A percentile compares a stretch with the other conserved stretches of the same genome.
Conservation (phyloP, 2,888 invertebrate species). For the Polylopha cassiicola region DNA sequence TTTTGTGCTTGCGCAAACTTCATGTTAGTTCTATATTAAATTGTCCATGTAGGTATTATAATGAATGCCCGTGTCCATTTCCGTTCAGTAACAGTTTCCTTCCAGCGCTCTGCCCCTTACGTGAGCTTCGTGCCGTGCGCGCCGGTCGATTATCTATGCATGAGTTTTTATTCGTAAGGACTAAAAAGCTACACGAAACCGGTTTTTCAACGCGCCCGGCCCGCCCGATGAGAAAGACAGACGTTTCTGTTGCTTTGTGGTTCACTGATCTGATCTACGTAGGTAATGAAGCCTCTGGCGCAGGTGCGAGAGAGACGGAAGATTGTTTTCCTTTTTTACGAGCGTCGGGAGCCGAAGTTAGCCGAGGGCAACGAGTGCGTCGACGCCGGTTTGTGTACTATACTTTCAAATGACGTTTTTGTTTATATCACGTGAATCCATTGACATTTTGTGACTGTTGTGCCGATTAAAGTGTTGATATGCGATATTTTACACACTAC, state of each 20-base stretch:
- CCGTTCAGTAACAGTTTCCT: conserved; percentile 69
- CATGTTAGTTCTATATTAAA: conserved; percentile 31
- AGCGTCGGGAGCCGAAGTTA: conserved; percentile 37
- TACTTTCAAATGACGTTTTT: conserved; percentile 46
- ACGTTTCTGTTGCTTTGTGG: conserved; percentile 65
- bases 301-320: conserved; percentile 45
- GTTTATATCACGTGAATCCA: conserved; percentile 56
- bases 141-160: conserved; percentile 60
- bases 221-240: conserved; percentile 55
- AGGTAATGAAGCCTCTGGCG: conserved; percentile 15
- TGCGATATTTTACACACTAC: background rate
- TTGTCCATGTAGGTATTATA: conserved; percentile 42
- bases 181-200: conserved; percentile 61
- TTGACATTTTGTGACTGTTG: conserved; percentile 50
- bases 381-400: conserved; percentile 46
- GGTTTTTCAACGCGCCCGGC: conserved; percentile 48
- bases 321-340: conserved; percentile 37
- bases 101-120: conserved; percentile 46
- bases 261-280: conserved; percentile 65
- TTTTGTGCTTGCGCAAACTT: background rate
- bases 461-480: conserved; percentile 23
- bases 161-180: conserved; percentile 62
- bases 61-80: conserved; percentile 53
- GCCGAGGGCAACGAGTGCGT: conserved; percentile 52
- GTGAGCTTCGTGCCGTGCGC: conserved; percentile 44